Percentiles rank a stretch among this genome's conserved stretches.
Conservation (phyloP, 2,888 invertebrate species). For the Parthenolecanium corni region DNA sequence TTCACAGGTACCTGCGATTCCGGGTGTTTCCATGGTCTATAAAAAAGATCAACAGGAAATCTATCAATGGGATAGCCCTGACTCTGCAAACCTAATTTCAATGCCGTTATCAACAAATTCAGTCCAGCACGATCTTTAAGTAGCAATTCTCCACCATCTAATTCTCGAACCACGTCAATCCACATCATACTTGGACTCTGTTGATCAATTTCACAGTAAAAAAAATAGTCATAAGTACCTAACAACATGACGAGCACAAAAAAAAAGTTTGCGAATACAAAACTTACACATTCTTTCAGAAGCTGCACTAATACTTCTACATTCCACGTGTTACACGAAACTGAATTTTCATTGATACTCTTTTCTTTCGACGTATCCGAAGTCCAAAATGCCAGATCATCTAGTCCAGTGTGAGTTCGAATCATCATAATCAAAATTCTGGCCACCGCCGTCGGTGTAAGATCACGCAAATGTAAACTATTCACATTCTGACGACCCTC, state of each 20-base stretch:
- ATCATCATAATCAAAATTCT: conserved; percentile 78
- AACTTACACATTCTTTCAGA: conserved; percentile 67
- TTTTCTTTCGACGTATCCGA: conserved; percentile 30
- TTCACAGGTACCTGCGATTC: conserved; percentile 56
- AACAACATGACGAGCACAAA: background rate
- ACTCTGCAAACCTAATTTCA: conserved; percentile 67
- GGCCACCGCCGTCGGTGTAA: conserved; percentile 71
- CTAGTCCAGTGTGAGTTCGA: conserved; percentile 62
- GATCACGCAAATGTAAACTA: conserved; percentile 68
- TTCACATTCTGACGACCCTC: conserved; percentile 76
- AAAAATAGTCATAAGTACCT: background rate
- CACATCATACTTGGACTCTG: conserved; percentile 65
- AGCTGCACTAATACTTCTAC: conserved; percentile 85
- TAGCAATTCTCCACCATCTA: conserved; percentile 83
- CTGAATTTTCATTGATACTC: conserved; percentile 32
- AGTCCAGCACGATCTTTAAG: conserved; percentile 79
- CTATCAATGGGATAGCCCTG: conserved; percentile 54
- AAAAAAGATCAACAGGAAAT: conserved; percentile 81
- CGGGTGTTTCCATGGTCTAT: conserved; percentile 82
- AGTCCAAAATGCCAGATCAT: conserved; percentile 29
- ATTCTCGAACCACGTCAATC: conserved; percentile 81
- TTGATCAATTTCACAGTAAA: conserved; percentile 27
- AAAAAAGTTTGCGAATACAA: background rate
- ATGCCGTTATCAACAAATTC: conserved; percentile 65
- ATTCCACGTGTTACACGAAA: conserved; percentile 64